phyloP scores from a whole-genome alignment of 1,140 invertebrate genomes.

The Pseudachorutes palmiensis region DNA sequence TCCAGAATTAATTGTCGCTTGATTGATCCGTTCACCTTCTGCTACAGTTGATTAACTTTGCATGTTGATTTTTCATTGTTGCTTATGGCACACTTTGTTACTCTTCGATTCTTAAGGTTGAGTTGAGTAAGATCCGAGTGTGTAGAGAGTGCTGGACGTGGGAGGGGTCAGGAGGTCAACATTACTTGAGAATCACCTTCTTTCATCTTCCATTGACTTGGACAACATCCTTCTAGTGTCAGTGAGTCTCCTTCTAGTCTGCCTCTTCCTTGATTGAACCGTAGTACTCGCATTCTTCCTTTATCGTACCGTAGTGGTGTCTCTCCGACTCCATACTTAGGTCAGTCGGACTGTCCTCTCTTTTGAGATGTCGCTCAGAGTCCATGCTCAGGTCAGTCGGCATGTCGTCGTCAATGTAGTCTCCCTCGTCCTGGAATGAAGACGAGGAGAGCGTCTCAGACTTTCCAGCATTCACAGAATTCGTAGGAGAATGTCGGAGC shows the following conservation, averaged over 20 bases:
- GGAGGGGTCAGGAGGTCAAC: too few relatives aligned
- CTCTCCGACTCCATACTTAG: neutral
- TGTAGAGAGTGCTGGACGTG: too few relatives aligned
- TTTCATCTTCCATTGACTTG: too few relatives aligned
- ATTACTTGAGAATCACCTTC: too few relatives aligned
- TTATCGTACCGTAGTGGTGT: neutral
- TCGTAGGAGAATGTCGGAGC: slow-evolving; percentile 55
- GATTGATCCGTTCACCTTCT: neutral
- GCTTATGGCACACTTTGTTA: neutral
- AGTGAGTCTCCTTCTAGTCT: too few relatives aligned
- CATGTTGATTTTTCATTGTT: neutral
- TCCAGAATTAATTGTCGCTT: neutral
- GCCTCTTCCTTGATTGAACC: neutral
- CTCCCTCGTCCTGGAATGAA: slow-evolving; percentile 25
- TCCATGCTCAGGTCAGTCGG: slow-evolving; percentile 42
- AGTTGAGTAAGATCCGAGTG: too few relatives aligned
- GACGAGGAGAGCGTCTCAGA: slow-evolving; percentile 22
- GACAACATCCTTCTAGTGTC: too few relatives aligned
- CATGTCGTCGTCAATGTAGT: slow-evolving; percentile 38
- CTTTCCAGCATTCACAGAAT: slow-evolving; percentile 34
- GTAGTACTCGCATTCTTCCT: neutral
- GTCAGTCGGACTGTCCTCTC: slow-evolving; percentile 14
- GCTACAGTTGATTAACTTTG: too few relatives aligned
- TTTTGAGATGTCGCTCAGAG: slow-evolving; percentile 29
- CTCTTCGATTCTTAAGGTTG: too few relatives aligned